A percentile compares a stretch with the other conserved stretches of the same genome.
Evolutionary conservation across 2,113 vertebrate genomes (phyloP).

Genomic region (Cinclus cinclus): DNA sequence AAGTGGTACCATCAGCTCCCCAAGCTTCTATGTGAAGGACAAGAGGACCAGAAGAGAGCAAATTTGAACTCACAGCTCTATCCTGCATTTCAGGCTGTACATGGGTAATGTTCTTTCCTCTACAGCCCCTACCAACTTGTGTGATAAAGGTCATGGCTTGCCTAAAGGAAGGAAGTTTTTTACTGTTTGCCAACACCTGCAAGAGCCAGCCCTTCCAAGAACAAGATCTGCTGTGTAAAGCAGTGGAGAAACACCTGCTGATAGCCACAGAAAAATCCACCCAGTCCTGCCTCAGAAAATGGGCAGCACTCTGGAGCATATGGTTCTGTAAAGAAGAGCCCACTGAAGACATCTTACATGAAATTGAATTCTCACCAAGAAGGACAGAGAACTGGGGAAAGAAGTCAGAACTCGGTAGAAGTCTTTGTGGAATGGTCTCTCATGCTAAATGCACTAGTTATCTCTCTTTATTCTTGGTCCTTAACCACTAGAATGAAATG

Average conservation of each 20-base stretch:
- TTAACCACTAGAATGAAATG: background rate
- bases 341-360: background rate
- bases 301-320: background rate
- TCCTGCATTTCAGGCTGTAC: background rate
- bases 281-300: fast-evolving
- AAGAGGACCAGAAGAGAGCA: background rate
- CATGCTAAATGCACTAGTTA: background rate
- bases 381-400: background rate
- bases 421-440: background rate
- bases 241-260: background rate
- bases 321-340: background rate
- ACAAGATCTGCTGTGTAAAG: background rate
- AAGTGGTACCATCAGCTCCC: background rate
- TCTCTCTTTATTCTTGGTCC: background rate
- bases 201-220: background rate
- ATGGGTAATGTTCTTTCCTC: background rate
- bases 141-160: background rate
- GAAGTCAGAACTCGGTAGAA: background rate
- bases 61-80: background rate
- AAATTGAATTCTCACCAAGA: background rate
- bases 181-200: background rate
- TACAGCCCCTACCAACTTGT: background rate
- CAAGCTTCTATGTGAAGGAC: background rate
- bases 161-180: background rate
- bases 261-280: background rate